Conservation (phyloP, 2,888 invertebrate species). For the Sesia apiformis region DNA sequence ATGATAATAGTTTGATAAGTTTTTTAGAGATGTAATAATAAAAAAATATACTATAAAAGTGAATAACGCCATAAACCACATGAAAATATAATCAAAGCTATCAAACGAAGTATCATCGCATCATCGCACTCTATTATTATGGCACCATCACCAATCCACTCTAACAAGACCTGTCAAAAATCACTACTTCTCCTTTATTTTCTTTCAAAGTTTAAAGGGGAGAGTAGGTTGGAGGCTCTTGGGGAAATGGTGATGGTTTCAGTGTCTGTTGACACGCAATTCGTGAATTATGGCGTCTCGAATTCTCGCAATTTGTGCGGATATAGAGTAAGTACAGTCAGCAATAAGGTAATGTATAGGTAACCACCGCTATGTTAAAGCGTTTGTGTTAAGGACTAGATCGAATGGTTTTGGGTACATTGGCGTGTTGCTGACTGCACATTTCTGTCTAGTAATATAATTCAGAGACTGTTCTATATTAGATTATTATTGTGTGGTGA, state of each 20-base stretch:
- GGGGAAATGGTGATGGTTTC: not conserved
- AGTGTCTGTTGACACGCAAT: conserved; percentile 46
- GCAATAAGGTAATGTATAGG: too few relatives aligned
- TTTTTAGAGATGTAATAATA: not conserved
- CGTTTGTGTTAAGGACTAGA: too few relatives aligned
- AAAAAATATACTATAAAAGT: not conserved
- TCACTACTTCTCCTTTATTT: not conserved
- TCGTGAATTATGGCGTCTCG: conserved; percentile 52
- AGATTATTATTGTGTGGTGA: too few relatives aligned
- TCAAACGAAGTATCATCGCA: conserved; percentile 16
- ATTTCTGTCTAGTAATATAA: too few relatives aligned
- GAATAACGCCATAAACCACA: not conserved
- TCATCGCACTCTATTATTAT: conserved; percentile 20
- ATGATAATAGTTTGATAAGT: too few relatives aligned
- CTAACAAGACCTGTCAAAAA: conserved; percentile 11
- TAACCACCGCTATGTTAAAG: too few relatives aligned
- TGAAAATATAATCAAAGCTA: conserved; percentile 19
- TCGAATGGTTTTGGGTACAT: too few relatives aligned
- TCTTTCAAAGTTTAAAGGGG: conserved; percentile 1
- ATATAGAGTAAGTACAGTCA: too few relatives aligned
- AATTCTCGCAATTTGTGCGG: conserved; percentile 8
- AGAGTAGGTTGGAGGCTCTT: conserved; percentile 1
- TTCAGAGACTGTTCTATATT: too few relatives aligned
- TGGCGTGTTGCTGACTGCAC: too few relatives aligned
- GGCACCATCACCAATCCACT: conserved; percentile 14